Evolutionary conservation across 2,797 vertebrate species (phyloP).

Genomic region (Sciurus carolinensis): DNA sequence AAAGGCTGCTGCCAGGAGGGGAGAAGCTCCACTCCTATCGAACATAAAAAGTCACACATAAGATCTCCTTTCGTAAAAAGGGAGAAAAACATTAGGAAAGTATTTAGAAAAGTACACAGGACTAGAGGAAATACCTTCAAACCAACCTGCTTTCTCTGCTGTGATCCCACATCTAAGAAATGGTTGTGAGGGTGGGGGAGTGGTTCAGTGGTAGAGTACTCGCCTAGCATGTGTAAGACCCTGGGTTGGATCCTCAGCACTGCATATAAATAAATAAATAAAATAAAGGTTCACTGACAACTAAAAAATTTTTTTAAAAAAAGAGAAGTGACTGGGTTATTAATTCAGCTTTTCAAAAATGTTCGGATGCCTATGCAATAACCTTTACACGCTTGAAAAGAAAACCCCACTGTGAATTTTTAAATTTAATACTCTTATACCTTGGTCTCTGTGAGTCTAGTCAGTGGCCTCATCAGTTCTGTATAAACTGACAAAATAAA

Average conservation of each 20-base stretch:
- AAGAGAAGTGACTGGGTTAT: neutral
- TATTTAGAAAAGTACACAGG: neutral
- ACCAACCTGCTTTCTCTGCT: neutral
- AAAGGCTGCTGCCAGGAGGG: neutral
- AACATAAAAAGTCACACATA: neutral
- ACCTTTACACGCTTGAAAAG: conserved; percentile 29
- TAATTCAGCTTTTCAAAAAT: conserved; percentile 50
- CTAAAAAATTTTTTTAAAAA: no score
- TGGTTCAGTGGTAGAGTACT: no score
- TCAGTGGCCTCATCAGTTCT: neutral
- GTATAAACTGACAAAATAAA: conserved; percentile 44
- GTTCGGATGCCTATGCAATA: neutral
- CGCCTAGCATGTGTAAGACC: no score
- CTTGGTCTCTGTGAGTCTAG: neutral
- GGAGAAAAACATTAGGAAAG: neutral
- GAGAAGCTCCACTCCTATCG: neutral
- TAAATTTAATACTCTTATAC: neutral
- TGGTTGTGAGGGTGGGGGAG: neutral
- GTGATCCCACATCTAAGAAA: neutral
- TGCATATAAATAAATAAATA: no score
- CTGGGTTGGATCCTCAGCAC: no score
- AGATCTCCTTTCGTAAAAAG: conserved; percentile 9
- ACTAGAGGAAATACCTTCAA: conserved; percentile 1
- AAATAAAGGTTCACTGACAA: no score
- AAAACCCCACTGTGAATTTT: neutral